Evolutionary conservation across 2,113 vertebrate genomes (phyloP).

Genomic region (Callipepla californica): DNA sequence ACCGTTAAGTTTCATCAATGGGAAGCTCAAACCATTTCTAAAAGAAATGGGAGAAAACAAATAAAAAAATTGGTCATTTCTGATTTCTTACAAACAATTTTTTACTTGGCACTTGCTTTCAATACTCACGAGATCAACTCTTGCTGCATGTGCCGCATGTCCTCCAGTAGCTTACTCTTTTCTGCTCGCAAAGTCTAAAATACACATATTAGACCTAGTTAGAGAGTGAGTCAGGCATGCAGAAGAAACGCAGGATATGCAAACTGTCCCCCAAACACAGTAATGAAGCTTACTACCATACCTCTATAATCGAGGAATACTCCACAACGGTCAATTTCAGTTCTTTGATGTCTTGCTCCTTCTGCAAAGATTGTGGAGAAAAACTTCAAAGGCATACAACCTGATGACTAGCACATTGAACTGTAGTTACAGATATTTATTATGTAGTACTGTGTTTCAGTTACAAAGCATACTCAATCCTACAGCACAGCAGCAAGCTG

Average conservation of each 20-base stretch:
- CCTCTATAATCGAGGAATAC: conserved; percentile 86
- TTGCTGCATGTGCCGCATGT: conserved; percentile 86
- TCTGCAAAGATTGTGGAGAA: conserved; percentile 75
- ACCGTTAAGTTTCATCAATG: conserved; percentile 74
- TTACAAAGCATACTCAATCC: not conserved
- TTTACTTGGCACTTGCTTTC: not conserved
- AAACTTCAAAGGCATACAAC: not conserved
- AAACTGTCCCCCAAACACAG: not conserved
- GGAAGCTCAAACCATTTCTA: conserved; percentile 75
- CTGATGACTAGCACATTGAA: not conserved
- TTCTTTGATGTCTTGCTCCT: conserved; percentile 82
- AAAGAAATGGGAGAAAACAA: not conserved
- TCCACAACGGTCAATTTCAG: conserved; percentile 84
- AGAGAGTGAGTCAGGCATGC: not conserved
- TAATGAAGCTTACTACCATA: conserved; percentile 11
- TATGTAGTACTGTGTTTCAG: not conserved
- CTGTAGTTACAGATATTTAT: not conserved
- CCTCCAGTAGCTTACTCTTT: conserved; percentile 85
- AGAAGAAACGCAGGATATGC: not conserved
- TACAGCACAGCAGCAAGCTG: not conserved
- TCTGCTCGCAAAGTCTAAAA: conserved; percentile 79
- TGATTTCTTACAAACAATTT: not conserved
- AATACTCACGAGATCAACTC: conserved; percentile 84
- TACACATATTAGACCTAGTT: not conserved
- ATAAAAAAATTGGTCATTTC: rapidly evolving